Percentiles rank a stretch among this genome's conserved stretches.
phyloP scores from a whole-genome alignment of 2,888 invertebrate species.

The Tribolium freemani region DNA sequence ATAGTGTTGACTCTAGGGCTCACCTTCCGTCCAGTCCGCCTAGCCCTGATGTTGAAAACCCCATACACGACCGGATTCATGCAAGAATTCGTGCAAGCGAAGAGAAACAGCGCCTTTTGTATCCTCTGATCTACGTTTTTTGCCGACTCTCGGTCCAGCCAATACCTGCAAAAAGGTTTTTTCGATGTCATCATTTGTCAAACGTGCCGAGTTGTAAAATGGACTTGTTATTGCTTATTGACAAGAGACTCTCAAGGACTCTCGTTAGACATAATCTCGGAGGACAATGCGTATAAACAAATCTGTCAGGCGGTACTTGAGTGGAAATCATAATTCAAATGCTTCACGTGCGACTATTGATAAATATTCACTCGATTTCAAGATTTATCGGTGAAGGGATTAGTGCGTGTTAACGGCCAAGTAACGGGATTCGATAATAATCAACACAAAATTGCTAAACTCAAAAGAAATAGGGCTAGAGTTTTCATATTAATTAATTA shows the following conservation, averaged over 20 bases:
- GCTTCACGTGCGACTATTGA: slow-evolving; percentile 5
- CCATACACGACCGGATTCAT: slow-evolving; percentile 98
- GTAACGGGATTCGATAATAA: no score
- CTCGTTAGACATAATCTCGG: slow-evolving; percentile 43
- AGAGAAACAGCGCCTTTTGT: slow-evolving; percentile 90
- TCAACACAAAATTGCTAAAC: no score
- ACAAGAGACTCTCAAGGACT: slow-evolving; percentile 47
- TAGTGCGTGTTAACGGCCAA: no score
- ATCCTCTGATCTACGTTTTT: slow-evolving; percentile 80
- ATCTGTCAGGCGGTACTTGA: slow-evolving; percentile 20
- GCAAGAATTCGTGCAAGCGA: slow-evolving; percentile 96
- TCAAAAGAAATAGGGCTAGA: no score
- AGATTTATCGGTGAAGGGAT: neutral
- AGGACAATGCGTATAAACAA: slow-evolving; percentile 39
- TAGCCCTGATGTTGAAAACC: slow-evolving; percentile 82
- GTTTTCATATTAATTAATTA: no score
- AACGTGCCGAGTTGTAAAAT: slow-evolving; percentile 23
- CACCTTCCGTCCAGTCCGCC: slow-evolving; percentile 64
- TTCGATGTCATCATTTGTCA: slow-evolving; percentile 23
- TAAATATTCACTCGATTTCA: neutral
- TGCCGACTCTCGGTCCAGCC: slow-evolving; percentile 83
- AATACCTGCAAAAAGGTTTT: slow-evolving; percentile 74
- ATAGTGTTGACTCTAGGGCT: slow-evolving; percentile 62
- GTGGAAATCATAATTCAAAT: slow-evolving; percentile 14
- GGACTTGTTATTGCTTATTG: slow-evolving; percentile 30